These are phyloP conservation scores for Coronaproctus castanopsis DNA, from an alignment of 2,888 invertebrate species.

Conservation along the genomic window DNA sequence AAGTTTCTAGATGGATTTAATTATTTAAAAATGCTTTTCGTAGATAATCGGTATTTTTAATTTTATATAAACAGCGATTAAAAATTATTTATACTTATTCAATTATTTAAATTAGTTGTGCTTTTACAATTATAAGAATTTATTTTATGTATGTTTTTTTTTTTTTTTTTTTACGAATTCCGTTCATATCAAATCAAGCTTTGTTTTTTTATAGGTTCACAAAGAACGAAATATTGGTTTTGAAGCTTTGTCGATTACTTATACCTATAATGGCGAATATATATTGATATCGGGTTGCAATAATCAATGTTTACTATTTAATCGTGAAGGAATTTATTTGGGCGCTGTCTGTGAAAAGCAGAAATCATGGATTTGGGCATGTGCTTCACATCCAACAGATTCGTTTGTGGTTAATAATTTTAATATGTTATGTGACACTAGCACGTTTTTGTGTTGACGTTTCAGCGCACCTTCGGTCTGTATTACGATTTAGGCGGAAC, in stretches of 20 bases:
- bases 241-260: slow-evolving; percentile 54
- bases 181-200: too few species aligned
- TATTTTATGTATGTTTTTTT: too few species aligned
- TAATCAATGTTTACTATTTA: slow-evolving; percentile 48
- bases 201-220: slow-evolving; percentile 29
- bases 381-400: slow-evolving; percentile 54
- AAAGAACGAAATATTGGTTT: slow-evolving; percentile 38
- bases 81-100: too few species aligned
- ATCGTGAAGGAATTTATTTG: slow-evolving; percentile 60
- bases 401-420: slow-evolving; percentile 37
- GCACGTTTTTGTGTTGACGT: not conserved
- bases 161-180: too few species aligned
- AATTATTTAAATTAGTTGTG: too few species aligned
- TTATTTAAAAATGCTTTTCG: too few species aligned
- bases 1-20: too few species aligned
- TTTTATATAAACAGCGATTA: too few species aligned
- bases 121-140: too few species aligned
- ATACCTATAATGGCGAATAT: slow-evolving; percentile 62
- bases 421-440: slow-evolving; percentile 27
- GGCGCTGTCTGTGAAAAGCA: slow-evolving; percentile 51
- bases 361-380: slow-evolving; percentile 70
- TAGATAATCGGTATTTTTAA: too few species aligned
- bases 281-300: slow-evolving; percentile 61
- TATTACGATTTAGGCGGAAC: not conserved
- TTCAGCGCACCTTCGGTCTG: not conserved